Evolutionary conservation across 2,113 vertebrate genomes (phyloP).

Genomic region (Caloenas nicobarica): DNA sequence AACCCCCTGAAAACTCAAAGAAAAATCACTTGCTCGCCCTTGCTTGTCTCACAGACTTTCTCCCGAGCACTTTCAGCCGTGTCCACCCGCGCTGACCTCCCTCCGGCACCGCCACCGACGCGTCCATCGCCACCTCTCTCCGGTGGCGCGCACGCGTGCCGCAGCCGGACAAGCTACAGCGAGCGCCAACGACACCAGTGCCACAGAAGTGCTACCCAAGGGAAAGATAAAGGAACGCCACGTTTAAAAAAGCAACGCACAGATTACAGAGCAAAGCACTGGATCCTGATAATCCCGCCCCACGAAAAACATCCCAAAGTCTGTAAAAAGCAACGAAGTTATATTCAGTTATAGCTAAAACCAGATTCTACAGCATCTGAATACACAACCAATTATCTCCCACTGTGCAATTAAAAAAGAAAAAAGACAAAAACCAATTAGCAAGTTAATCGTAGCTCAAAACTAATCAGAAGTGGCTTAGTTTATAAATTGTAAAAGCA

Average conservation of each 20-base stretch:
- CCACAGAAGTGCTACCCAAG: background rate
- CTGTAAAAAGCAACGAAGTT: background rate
- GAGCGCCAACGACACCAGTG: no score
- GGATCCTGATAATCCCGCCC: background rate
- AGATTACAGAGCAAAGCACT: background rate
- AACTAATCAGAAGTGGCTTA: background rate
- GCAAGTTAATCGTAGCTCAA: background rate
- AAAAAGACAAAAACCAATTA: background rate
- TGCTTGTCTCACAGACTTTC: rapidly evolving
- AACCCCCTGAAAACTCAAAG: background rate
- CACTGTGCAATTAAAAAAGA: background rate
- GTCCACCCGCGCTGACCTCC: no score
- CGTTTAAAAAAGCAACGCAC: background rate
- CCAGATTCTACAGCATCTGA: background rate
- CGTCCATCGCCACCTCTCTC: no score
- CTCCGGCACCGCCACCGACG: background rate
- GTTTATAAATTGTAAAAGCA: background rate
- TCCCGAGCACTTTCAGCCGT: rapidly evolving
- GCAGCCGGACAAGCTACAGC: no score
- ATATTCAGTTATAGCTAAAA: background rate
- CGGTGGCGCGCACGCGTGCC: no score
- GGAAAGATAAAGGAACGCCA: background rate
- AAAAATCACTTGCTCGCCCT: background rate
- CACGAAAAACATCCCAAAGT: background rate
- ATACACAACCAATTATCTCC: background rate